phyloP scores from a whole-genome alignment of 2,888 invertebrate species.

The Melipona bicolor region DNA sequence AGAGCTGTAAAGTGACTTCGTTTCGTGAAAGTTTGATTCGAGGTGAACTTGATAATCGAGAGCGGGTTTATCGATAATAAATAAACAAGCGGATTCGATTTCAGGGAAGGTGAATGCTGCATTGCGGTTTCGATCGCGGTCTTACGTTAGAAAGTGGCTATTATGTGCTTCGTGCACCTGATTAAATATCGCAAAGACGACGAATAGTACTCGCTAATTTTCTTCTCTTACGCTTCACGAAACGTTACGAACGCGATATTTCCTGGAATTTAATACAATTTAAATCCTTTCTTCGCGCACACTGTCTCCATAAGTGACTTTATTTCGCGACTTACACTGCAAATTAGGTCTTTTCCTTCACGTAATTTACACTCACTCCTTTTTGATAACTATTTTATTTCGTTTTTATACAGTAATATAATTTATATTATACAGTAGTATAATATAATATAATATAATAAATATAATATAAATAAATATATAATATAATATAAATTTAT shows the following conservation, averaged over 20 bases:
- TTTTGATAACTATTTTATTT: background rate
- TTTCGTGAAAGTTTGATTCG: slow-evolving; percentile 13
- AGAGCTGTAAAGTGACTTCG: background rate
- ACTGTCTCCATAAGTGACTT: background rate
- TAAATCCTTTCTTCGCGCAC: background rate
- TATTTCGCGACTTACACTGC: background rate
- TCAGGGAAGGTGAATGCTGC: slow-evolving; percentile 38
- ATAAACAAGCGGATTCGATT: slow-evolving; percentile 29
- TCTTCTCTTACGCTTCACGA: background rate
- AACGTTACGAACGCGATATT: background rate
- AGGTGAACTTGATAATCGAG: slow-evolving; percentile 15
- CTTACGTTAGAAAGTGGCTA: slow-evolving; percentile 40
- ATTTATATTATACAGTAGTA: too few species aligned
- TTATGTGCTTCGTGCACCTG: slow-evolving; percentile 37
- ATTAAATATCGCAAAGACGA: slow-evolving; percentile 36
- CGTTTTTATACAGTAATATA: too few species aligned
- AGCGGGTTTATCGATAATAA: slow-evolving; percentile 4
- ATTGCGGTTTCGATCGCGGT: slow-evolving; percentile 48
- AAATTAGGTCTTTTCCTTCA: background rate
- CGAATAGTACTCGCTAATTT: slow-evolving; percentile 9
- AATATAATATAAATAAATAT: too few species aligned
- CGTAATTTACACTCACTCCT: background rate
- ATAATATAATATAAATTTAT: too few species aligned
- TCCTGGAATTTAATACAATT: background rate
- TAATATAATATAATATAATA: too few species aligned